Evolutionary conservation across 1,140 invertebrate genomes (phyloP).

Genomic region (Leptopilina clavipes): DNA sequence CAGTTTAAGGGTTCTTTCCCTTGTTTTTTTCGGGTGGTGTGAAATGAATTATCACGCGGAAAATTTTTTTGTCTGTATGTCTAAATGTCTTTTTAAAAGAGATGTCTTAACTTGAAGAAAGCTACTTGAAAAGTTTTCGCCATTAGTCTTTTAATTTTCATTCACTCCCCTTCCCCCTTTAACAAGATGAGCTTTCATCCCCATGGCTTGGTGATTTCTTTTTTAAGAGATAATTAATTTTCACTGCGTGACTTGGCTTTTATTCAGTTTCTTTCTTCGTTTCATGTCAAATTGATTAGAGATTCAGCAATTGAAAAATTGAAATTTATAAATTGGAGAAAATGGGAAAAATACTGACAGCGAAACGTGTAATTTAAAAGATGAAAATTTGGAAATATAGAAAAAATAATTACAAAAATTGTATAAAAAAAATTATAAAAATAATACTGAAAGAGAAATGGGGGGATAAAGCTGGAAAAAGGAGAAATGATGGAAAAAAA

Average conservation of each 20-base stretch:
- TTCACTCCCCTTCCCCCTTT: neutral
- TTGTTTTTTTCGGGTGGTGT: neutral
- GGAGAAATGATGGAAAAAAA: no score
- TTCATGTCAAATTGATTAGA: neutral
- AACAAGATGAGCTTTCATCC: constrained; percentile 14
- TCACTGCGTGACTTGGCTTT: neutral
- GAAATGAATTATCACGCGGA: neutral
- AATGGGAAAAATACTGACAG: neutral
- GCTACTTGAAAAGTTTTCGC: neutral
- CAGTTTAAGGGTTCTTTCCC: no score
- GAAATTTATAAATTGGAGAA: neutral
- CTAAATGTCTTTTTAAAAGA: neutral
- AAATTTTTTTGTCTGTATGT: neutral
- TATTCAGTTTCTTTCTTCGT: neutral
- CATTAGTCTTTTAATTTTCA: constrained; percentile 28
- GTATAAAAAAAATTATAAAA: no score
- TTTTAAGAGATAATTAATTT: constrained; percentile 25
- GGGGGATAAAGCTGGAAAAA: no score
- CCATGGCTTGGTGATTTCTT: constrained; percentile 24
- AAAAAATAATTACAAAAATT: no score
- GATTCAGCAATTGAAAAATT: neutral
- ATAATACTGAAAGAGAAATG: no score
- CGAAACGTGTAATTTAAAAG: neutral
- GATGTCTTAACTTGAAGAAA: neutral
- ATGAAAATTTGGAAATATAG: neutral